These are phyloP conservation scores for Meloidogyne exigua DNA, from an alignment of 1,140 invertebrate species.

Conservation along the genomic window DNA sequence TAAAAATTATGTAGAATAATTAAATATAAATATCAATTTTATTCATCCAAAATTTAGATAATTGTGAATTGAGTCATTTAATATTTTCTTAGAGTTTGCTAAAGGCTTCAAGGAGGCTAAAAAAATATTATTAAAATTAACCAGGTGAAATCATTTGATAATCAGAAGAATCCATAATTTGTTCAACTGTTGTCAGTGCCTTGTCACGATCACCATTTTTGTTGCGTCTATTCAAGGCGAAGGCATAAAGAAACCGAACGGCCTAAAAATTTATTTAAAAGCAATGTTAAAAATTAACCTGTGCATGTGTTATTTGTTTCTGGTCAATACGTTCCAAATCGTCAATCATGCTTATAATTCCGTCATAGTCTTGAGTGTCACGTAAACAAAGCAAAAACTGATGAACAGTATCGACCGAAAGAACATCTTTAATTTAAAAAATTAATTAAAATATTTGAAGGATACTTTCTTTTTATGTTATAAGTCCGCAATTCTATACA, in stretches of 20 bases:
- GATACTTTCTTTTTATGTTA: too few species aligned
- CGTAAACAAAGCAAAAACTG: slow-evolving; percentile 53
- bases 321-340: slow-evolving; percentile 89
- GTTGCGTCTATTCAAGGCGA: slow-evolving; percentile 92
- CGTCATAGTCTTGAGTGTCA: slow-evolving; percentile 81
- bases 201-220: slow-evolving; percentile 88
- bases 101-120: too few species aligned
- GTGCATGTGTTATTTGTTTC: slow-evolving; percentile 82
- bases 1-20: not conserved
- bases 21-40: not conserved
- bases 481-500: too few species aligned
- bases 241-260: slow-evolving; percentile 89
- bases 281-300: slow-evolving; percentile 55
- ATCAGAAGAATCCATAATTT: slow-evolving; percentile 82
- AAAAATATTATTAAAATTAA: not conserved
- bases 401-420: slow-evolving; percentile 72
- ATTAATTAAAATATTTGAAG: too few species aligned
- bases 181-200: slow-evolving; percentile 85
- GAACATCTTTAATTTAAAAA: slow-evolving; percentile 70
- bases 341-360: slow-evolving; percentile 93
- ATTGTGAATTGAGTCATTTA: too few species aligned
- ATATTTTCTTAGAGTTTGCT: too few species aligned
- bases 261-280: slow-evolving; percentile 64
- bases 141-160: slow-evolving; percentile 80
- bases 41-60: too few species aligned